Base-by-base conservation (phyloP, 2,888 invertebrate genomes). In the Habroteleia sp. region DNA sequence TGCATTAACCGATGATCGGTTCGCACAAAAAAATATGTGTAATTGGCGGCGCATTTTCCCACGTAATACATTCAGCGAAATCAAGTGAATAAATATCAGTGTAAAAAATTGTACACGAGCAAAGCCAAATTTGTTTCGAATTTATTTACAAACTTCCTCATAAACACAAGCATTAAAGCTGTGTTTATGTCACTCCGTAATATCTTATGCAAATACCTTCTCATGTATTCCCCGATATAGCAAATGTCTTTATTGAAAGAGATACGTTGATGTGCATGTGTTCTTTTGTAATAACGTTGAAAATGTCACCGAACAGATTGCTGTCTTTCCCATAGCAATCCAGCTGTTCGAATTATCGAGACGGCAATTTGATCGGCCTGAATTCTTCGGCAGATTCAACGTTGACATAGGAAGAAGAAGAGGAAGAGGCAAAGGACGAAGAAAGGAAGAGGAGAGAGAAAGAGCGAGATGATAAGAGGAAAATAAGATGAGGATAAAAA, bases 321-420 rank as follows among this genome's bases (percentile, higher is more conserved):
- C 5, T 31, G 56, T 41, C 50, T 52, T 52, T 65, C 44, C 25
- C 17, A 23, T 8, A 20, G 35, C 39, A 54, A 60, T 73, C 46
- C 20, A 33, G 54, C 23, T 60, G 33, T 29, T 46, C 54, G 46
- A 29, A 58, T 46, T 46, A 54, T 50, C 35, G 56, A 31, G 33
- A 25, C 68, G 72, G 80, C 77, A 79, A 79, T 77, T 74, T 71
- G 77, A 80, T 80, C 79, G 68, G 69, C 42, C 69, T 76, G 69
- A 58, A 74, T 76, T 77, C 74, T 54, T 37, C 74, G 7, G 58
- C 73, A 77, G 78, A 80, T 81, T 79, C 79, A 77, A 77, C 65
- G 58, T 46, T 52, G 37, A n/a, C 16, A 46, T 31, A 27, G 74
- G 56, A 44, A 69, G 58, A 35, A 65, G 33, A 42, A 44, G 60